A percentile compares a stretch with the other conserved stretches of the same genome.
Evolutionary conservation across 2,113 vertebrate species (phyloP).

Genomic region (Aptenodytes patagonicus): DNA sequence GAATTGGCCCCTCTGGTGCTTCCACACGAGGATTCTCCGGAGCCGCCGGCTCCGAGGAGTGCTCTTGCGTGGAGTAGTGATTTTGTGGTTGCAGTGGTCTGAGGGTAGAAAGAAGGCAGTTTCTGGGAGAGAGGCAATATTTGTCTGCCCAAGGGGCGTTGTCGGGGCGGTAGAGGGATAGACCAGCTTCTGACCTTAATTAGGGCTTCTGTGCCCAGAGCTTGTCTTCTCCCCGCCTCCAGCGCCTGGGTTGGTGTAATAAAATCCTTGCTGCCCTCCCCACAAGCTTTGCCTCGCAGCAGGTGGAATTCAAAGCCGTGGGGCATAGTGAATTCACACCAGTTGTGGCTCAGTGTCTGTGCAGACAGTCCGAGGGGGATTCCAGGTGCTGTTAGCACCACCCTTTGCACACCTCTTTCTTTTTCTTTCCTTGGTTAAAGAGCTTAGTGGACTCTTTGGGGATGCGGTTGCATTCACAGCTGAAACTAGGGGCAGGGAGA

Average conservation of each 20-base stretch:
- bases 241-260: background rate
- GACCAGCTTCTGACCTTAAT: conserved; percentile 10
- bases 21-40: background rate
- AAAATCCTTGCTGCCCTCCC: background rate
- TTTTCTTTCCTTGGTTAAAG: background rate
- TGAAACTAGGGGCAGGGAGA: conserved; percentile 15
- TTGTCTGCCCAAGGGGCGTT: background rate
- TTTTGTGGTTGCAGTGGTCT: conserved; percentile 1
- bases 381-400: conserved; percentile 46
- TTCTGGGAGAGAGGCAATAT: conserved; percentile 5
- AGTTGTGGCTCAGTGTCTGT: background rate
- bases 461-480: conserved; percentile 10
- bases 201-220: background rate
- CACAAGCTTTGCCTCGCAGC: background rate
- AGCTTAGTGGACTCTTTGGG: background rate
- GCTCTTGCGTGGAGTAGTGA: background rate
- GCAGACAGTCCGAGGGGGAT: conserved; percentile 7
- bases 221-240: background rate
- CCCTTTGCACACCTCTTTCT: conserved; percentile 11
- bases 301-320: background rate
- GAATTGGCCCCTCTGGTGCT: conserved; percentile 51
- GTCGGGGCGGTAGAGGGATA: background rate
- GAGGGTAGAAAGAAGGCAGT: background rate
- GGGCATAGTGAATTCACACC: background rate
- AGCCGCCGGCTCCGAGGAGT: background rate